Evolutionary conservation across 2,888 invertebrate species (phyloP).

Genomic region (Orchesella flavescens): DNA sequence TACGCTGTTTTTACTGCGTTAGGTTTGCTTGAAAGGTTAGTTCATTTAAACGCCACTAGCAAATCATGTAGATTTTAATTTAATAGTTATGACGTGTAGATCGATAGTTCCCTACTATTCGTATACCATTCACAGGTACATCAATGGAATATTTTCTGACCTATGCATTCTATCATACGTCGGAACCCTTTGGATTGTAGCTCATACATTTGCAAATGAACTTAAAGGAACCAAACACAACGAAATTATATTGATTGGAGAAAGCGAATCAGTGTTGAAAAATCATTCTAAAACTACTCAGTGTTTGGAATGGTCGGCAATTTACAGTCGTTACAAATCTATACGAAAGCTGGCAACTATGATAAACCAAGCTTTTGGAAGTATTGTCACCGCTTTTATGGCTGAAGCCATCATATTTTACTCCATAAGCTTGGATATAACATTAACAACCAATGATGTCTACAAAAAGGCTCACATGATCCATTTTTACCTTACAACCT

Average conservation of each 20-base stretch:
- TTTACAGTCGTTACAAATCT: slow-evolving; percentile 32
- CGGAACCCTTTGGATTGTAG: neutral
- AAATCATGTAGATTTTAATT: too few relatives aligned
- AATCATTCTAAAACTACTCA: neutral
- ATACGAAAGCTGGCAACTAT: neutral
- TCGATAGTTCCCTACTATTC: too few relatives aligned
- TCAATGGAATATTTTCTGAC: slow-evolving; percentile 17
- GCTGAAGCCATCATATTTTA: slow-evolving; percentile 39
- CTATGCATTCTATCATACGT: slow-evolving; percentile 33
- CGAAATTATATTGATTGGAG: neutral
- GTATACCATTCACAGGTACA: too few relatives aligned
- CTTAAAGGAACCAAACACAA: neutral
- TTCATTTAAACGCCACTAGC: neutral
- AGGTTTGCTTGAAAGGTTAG: neutral
- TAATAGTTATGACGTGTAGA: too few relatives aligned
- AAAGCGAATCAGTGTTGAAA: neutral
- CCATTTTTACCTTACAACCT: slow-evolving; percentile 25
- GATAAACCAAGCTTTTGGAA: slow-evolving; percentile 31
- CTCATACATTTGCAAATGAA: neutral
- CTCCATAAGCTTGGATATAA: slow-evolving; percentile 33
- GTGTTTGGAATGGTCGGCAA: neutral
- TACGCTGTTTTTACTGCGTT: neutral
- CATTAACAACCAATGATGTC: slow-evolving; percentile 21
- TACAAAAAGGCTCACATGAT: slow-evolving; percentile 30
- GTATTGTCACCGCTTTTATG: slow-evolving; percentile 12